Evolutionary conservation across 2,113 vertebrate species (phyloP), one percentile per base, ranked within the genome.

Genomic region (Microcebus murinus): DNA sequence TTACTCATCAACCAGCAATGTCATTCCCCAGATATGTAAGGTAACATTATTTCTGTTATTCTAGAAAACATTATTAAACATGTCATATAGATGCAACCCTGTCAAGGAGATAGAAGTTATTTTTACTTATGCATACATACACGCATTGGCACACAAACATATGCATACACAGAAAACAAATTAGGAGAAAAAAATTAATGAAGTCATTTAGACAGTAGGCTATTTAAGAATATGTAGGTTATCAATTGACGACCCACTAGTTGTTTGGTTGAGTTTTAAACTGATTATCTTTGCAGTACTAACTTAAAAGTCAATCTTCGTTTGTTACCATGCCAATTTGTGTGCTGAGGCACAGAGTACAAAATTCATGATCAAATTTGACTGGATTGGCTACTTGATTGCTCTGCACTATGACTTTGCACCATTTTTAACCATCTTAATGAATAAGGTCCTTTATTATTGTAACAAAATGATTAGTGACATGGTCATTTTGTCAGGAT

Each of bases 261-360:
- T 97, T 84, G 4, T 82, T 76, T 96, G 25, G 25, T 18, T 83
- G 34, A 77, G 36, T 87, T 87, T 70, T 87, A 57, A 92, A 92
- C 67, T 83, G n/a, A 34, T 82, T 92, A 61, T 71, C 67, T 55
- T 63, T 7, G 18, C 88, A 73, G 5, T 90, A 87, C 70, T 70
- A n/a, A 15, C 36, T 71, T 87, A n/a, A 65, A 91, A 71, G 7
- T 83, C 29, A 90, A 31, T 88, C 21, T 13, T 11, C 45, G 34
- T 80, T 65, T 80, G 67, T 87, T 57, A 71, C 34, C 25, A 13
- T 84, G 50, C 4, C 70, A 17, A 68, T 86, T 50, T 73, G 6
- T 63, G 39, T 68, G 9, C 34, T 9, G 6, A 71, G 52, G 15
- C n/a, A 93, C 91, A 39, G 6, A 84, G 20, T 71, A 9, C 20